phyloP scores from a whole-genome alignment of 2,888 invertebrate species.

The Pammene aurita region DNA sequence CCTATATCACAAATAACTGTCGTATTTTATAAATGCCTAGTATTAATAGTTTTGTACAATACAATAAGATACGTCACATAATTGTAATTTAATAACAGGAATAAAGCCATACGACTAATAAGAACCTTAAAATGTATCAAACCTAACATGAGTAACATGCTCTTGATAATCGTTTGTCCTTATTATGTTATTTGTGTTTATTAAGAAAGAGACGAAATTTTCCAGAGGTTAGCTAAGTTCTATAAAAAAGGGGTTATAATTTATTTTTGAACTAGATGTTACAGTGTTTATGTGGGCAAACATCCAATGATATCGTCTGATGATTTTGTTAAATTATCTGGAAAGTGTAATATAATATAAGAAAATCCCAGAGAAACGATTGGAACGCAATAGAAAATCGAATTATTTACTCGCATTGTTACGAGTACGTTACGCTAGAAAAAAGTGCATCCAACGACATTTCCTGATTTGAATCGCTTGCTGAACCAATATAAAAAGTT shows the following conservation, averaged over 20 bases:
- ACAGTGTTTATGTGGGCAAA: not conserved
- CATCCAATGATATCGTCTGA: constrained; percentile 2
- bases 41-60: no score
- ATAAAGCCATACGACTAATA: no score
- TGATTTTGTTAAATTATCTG: constrained; percentile 23
- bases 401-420: not conserved
- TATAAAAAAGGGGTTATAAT: no score
- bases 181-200: no score
- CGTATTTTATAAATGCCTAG: no score
- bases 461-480: not conserved
- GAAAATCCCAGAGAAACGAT: not conserved
- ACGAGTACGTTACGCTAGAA: not conserved
- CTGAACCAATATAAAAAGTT: not conserved
- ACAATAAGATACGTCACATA: no score
- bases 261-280: not conserved
- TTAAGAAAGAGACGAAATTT: no score
- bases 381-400: not conserved
- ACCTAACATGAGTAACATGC: no score
- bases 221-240: no score
- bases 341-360: not conserved
- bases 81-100: no score
- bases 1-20: not conserved
- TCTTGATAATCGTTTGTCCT: no score
- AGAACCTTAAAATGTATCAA: no score
- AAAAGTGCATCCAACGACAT: not conserved